Conservation (phyloP, 2,797 vertebrate genomes). For the Pangasius sanitwongsei region DNA sequence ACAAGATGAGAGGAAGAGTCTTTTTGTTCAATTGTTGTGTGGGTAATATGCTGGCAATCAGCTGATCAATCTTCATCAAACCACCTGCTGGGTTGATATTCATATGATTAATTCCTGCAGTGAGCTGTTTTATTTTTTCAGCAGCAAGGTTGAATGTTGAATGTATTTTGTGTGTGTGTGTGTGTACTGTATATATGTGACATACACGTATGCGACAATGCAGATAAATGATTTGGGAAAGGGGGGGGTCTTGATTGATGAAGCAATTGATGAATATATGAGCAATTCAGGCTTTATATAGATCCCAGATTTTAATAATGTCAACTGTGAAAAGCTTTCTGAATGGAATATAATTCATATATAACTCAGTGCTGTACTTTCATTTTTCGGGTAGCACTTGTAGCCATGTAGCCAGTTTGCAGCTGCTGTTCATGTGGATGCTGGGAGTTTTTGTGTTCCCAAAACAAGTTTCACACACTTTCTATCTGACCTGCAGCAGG, state of each 20-base stretch:
- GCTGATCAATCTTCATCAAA: slow-evolving; percentile 42
- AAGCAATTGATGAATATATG: slow-evolving; percentile 15
- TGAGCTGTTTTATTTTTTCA: slow-evolving; percentile 46
- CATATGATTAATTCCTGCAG: slow-evolving; percentile 54
- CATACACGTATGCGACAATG: not conserved
- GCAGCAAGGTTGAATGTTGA: not conserved
- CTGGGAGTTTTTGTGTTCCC: slow-evolving; percentile 12
- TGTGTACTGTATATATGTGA: not conserved
- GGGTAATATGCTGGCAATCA: slow-evolving; percentile 47
- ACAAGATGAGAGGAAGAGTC: slow-evolving; percentile 17
- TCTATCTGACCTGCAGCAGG: slow-evolving; percentile 19
- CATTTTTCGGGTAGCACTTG: slow-evolving; percentile 16
- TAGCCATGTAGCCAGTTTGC: slow-evolving; percentile 19
- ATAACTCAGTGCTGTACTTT: slow-evolving; percentile 21
- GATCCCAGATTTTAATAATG: slow-evolving; percentile 49
- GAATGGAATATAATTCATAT: slow-evolving; percentile 27
- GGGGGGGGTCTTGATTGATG: too few species aligned
- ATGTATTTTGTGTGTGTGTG: not conserved
- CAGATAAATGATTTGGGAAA: slow-evolving; percentile 30
- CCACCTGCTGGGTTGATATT: slow-evolving; percentile 49
- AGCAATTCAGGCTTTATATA: slow-evolving; percentile 37
- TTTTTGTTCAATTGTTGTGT: slow-evolving; percentile 7
- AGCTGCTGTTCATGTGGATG: slow-evolving; percentile 25
- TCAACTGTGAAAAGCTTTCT: slow-evolving; percentile 31
- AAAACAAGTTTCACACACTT: slow-evolving; percentile 17